Evolutionary conservation across 2,113 vertebrate genomes (phyloP), one percentile per base, ranked within the genome.

Genomic region (Lepus timidus): DNA sequence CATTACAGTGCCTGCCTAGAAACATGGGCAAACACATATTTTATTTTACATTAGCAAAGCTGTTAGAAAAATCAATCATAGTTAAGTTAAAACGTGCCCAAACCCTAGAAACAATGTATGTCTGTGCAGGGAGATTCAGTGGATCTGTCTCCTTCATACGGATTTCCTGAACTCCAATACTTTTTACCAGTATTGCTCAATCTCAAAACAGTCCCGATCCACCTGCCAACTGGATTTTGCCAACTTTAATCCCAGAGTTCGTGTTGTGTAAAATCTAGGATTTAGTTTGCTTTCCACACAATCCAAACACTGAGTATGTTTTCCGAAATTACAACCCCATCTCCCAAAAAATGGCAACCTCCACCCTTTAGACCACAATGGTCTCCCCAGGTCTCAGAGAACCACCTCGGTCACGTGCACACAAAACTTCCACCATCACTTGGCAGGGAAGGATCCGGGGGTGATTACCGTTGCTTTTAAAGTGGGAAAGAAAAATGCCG

Each of bases 161-260:
- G 44, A 51, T 65, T 75, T 52, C 33, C 33, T 62, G 70, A 75
- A 70, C 13, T 49, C 27, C n/a, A 31, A 29, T 52, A 36, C 62
- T 91, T 91, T 81, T 73, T 49, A 6, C 39, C 19, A 67, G 9
- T 39, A 88, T 62, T 92, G 67, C 79, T 91, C 73, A 90, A 49
- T 62, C 51, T 88, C 62, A 93, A 67, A 64, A 88, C 68, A 31
- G 22, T 79, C 58, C 31, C 10, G 20, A 68, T 33, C 70, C 20
- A 75, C 4, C 17, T 85, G 33, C 64, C 83, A 31, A 49, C 0
- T 86, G 75, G 51, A 71, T 83, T 88, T 71, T 73, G 11, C 62
- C 85, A 74, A 36, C 22, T 39, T 91, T 17, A 91, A 27, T 39
- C 71, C 58, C 33, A 39, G 55, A n/a, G 9, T 81, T 79, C 82